Percentiles rank a stretch among this genome's conserved stretches.
Evolutionary conservation across 2,113 vertebrate genomes (phyloP).

Genomic region (Haemorhous mexicanus): DNA sequence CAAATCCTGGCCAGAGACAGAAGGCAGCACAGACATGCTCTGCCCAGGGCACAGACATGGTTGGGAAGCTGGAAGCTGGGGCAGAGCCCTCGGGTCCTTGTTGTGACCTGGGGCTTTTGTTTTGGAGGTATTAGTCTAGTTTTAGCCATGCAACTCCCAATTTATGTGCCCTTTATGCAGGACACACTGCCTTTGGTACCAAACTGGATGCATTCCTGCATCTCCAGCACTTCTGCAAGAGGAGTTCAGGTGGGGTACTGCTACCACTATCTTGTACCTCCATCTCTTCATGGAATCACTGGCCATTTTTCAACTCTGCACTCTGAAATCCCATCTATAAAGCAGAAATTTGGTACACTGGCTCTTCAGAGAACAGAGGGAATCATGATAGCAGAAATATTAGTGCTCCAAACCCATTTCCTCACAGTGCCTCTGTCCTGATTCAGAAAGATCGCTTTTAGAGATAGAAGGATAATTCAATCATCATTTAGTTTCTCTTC

Average conservation of each 20-base stretch:
- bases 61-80: not conserved
- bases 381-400: not conserved
- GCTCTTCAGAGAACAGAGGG: not conserved
- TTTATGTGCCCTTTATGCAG: not conserved
- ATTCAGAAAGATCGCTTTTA: slow-evolving; percentile 12
- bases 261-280: not conserved
- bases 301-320: not conserved
- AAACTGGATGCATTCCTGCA: rapidly evolving
- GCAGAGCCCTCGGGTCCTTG: not conserved
- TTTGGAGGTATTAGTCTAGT: rapidly evolving
- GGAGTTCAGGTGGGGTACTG: not conserved
- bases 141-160: not conserved
- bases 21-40: rapidly evolving
- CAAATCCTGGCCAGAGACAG: not conserved
- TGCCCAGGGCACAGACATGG: rapidly evolving
- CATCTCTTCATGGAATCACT: not conserved
- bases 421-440: not conserved
- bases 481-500: slow-evolving; percentile 35
- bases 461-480: slow-evolving; percentile 43
- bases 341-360: not conserved
- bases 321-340: not conserved
- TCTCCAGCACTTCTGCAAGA: not conserved
- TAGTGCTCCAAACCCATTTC: not conserved
- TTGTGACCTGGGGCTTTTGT: not conserved
- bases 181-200: not conserved